Percentiles rank a stretch among this genome's conserved stretches.
phyloP scores from a whole-genome alignment of 2,888 invertebrate species.

The Drosophila affinis region DNA sequence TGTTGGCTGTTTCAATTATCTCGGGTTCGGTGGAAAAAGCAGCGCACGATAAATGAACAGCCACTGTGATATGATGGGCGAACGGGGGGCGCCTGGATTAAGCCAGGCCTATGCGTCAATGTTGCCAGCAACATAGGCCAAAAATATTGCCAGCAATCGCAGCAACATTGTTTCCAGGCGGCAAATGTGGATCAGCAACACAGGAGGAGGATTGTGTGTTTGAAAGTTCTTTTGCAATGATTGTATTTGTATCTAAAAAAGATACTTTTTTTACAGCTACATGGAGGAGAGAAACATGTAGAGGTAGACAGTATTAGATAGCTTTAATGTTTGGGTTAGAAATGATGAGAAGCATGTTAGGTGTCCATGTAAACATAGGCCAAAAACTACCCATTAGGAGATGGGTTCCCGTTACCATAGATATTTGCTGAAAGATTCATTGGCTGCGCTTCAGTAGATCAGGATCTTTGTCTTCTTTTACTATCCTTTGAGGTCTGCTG shows the following conservation, averaged over 20 bases:
- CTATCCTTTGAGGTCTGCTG: too few relatives aligned
- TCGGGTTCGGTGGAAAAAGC: background rate
- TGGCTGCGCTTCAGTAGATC: too few relatives aligned
- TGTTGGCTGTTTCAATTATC: constrained; percentile 12
- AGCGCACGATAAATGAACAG: constrained; percentile 11
- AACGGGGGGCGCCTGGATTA: background rate
- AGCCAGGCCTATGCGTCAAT: constrained; percentile 7
- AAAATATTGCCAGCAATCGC: background rate
- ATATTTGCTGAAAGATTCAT: too few relatives aligned
- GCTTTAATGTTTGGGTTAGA: too few relatives aligned
- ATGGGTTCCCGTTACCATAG: too few relatives aligned
- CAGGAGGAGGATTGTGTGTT: background rate
- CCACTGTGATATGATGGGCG: background rate
- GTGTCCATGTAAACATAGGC: too few relatives aligned
- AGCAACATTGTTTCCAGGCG: background rate
- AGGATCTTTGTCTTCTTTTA: too few relatives aligned
- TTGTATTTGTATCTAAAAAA: background rate
- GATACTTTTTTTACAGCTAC: background rate
- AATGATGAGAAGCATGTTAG: too few relatives aligned
- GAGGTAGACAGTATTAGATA: too few relatives aligned
- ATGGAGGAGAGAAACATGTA: background rate
- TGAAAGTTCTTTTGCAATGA: background rate
- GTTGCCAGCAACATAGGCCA: constrained; percentile 9
- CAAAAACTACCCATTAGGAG: too few relatives aligned
- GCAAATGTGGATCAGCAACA: background rate